These are phyloP conservation scores for Harmothoe impar DNA, from an alignment of 2,888 invertebrate genomes.

Conservation along the genomic window DNA sequence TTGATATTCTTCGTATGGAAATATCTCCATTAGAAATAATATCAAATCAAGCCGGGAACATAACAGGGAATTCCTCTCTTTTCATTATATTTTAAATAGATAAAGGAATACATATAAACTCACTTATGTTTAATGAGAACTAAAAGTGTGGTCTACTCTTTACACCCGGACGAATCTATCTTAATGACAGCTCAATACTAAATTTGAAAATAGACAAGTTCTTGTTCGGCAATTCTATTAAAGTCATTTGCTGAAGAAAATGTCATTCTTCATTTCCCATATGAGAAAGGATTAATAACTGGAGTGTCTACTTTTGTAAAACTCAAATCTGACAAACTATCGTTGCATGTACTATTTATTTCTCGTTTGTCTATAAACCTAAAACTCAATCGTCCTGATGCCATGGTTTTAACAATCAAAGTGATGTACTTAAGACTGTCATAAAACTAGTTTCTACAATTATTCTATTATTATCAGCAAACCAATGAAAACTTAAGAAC, in stretches of 20 bases:
- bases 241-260: neutral
- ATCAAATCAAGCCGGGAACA: too few relatives aligned
- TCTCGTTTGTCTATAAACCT: too few relatives aligned
- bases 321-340: neutral
- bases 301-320: neutral
- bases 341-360: neutral
- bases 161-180: neutral
- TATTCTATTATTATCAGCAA: too few relatives aligned
- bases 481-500: too few relatives aligned
- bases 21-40: too few relatives aligned
- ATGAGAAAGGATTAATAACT: neutral
- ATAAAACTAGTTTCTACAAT: too few relatives aligned
- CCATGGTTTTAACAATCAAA: too few relatives aligned
- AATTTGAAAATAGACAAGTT: neutral
- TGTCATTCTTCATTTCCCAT: neutral
- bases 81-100: too few relatives aligned
- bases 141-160: too few relatives aligned
- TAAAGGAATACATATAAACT: neutral
- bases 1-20: neutral
- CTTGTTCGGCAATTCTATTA: neutral
- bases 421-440: too few relatives aligned
- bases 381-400: too few relatives aligned
- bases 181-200: neutral
- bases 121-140: neutral
- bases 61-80: neutral